A percentile compares a stretch with the other conserved stretches of the same genome.
Conservation (phyloP, 2,113 vertebrate species). For the Thunnus maccoyii region DNA sequence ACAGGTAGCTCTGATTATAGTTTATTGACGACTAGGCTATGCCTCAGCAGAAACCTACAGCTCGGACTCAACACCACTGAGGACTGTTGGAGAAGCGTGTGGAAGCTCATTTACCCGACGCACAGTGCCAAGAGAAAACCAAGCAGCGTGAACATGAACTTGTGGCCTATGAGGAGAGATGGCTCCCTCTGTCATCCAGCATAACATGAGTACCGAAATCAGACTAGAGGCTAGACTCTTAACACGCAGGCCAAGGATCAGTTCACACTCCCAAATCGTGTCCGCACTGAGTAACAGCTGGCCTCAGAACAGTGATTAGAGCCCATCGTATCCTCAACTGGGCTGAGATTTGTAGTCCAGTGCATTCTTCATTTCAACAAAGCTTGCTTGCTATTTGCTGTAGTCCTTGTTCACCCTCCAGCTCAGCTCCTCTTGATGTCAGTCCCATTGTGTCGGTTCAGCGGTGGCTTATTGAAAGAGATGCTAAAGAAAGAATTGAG, state of each 20-base stretch:
- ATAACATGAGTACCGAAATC: conserved; percentile 38
- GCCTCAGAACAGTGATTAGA: conserved; percentile 57
- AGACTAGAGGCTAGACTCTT: conserved; percentile 43
- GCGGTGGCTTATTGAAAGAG: conserved; percentile 61
- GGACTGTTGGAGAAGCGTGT: conserved; percentile 60
- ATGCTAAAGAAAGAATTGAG: conserved; percentile 55
- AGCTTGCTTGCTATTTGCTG: conserved; percentile 71
- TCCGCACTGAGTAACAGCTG: conserved; percentile 37
- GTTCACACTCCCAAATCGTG: conserved; percentile 5
- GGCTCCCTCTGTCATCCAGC: conserved; percentile 64
- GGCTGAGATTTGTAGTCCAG: conserved; percentile 49
- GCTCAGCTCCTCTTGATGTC: conserved; percentile 69
- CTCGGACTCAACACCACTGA: conserved; percentile 46
- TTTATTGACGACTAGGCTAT: conserved; percentile 50
- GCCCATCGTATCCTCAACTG: conserved; percentile 38
- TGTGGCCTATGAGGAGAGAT: conserved; percentile 64
- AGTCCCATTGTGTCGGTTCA: conserved; percentile 61
- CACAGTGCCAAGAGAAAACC: conserved; percentile 81
- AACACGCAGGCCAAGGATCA: conserved; percentile 48
- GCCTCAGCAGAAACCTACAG: conserved; percentile 52
- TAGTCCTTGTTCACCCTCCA: conserved; percentile 66
- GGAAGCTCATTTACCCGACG: conserved; percentile 63
- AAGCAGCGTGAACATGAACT: conserved; percentile 57
- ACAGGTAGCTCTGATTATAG: conserved; percentile 50
- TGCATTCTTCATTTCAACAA: conserved; percentile 46